Conservation (phyloP, 2,113 vertebrate species). For the Drymodes brunneopygia region DNA sequence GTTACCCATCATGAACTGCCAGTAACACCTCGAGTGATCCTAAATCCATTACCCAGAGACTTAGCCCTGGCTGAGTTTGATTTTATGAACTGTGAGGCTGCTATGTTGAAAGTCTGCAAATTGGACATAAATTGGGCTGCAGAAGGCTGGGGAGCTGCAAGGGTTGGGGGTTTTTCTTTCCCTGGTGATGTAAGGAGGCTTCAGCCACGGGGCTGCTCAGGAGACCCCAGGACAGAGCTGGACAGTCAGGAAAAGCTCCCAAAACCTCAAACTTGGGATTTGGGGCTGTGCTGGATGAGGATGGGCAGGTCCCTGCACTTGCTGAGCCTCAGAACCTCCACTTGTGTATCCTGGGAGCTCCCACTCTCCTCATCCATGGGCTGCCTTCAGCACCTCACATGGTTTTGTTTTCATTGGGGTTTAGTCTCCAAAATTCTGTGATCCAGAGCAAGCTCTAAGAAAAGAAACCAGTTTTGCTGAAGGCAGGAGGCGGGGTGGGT, state of each 20-base stretch:
- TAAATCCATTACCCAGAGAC: constrained; percentile 82
- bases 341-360: not conserved
- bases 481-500: accelerated
- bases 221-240: not conserved
- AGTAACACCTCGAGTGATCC: constrained; percentile 81
- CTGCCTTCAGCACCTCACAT: not conserved
- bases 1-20: constrained; percentile 81
- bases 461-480: not conserved
- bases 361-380: accelerated
- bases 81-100: constrained; percentile 82
- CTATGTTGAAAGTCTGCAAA: constrained; percentile 83
- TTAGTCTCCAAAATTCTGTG: not conserved
- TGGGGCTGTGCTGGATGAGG: not conserved
- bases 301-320: not conserved
- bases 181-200: constrained; percentile 28
- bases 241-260: not conserved
- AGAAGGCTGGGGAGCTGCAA: constrained; percentile 63
- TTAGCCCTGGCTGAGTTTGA: constrained; percentile 77
- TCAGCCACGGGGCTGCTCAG: not conserved
- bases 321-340: not conserved
- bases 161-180: not conserved
- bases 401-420: not conserved
- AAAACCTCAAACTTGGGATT: not conserved
- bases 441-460: not conserved
- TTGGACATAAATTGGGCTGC: constrained; percentile 81